Evolutionary conservation across 2,888 invertebrate species (phyloP).

Genomic region (Pristionchus maxplancki): DNA sequence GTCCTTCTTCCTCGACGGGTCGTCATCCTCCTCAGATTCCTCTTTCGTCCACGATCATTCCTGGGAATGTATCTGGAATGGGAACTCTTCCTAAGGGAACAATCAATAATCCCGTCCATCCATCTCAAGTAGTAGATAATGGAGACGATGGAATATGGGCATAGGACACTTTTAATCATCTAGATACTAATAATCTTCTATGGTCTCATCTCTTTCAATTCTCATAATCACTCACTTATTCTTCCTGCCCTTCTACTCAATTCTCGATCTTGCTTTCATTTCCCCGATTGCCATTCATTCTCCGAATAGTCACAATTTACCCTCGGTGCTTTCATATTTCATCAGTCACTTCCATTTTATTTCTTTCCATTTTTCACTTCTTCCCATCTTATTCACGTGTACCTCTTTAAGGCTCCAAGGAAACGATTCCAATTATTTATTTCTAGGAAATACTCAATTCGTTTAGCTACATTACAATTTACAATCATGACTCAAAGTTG

Average conservation of each 20-base stretch:
- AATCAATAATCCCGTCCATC: neutral
- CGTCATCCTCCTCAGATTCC: neutral
- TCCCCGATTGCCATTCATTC: slow-evolving; percentile 17
- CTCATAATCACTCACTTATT: slow-evolving; percentile 9
- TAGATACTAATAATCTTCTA: neutral
- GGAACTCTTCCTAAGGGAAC: slow-evolving; percentile 8
- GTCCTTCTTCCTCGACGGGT: slow-evolving; percentile 1
- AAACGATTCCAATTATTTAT: slow-evolving; percentile 18
- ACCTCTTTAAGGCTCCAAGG: neutral
- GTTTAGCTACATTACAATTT: slow-evolving; percentile 29
- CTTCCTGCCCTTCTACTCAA: slow-evolving; percentile 26
- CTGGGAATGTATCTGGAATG: slow-evolving; percentile 39
- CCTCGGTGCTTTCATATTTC: slow-evolving; percentile 10
- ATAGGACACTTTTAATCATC: neutral
- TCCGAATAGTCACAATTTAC: neutral
- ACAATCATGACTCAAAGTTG: slow-evolving; percentile 38
- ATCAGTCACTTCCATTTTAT: neutral
- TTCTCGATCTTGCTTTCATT: slow-evolving; percentile 25
- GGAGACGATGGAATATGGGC: slow-evolving; percentile 51
- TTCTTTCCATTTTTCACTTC: slow-evolving; percentile 11
- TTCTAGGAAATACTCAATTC: slow-evolving; percentile 28
- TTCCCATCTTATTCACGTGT: slow-evolving; percentile 30
- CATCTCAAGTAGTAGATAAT: neutral
- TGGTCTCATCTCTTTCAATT: neutral
- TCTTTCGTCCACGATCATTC: neutral